A percentile compares a stretch with the other conserved stretches of the same genome.
phyloP scores from a whole-genome alignment of 2,113 vertebrate genomes.

The Osmerus eperlanus region DNA sequence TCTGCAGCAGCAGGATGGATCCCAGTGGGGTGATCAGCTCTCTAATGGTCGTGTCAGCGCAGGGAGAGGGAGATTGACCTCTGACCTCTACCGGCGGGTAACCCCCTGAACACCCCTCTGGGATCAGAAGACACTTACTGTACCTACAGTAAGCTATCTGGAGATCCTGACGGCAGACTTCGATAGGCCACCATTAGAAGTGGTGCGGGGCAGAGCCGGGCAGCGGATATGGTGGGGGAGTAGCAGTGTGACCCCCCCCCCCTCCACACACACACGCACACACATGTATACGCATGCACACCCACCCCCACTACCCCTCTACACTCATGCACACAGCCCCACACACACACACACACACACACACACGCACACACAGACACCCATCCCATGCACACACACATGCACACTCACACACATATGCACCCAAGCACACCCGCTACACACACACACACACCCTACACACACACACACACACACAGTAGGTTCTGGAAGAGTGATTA shows the following conservation, averaged over 20 bases:
- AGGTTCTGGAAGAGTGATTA: slow-evolving; percentile 59
- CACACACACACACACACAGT: slow-evolving; percentile 31
- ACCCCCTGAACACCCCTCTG: slow-evolving; percentile 54
- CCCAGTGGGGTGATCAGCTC: slow-evolving; percentile 53
- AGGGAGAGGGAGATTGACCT: slow-evolving; percentile 60
- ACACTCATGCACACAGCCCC: too few species aligned
- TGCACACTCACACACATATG: too few species aligned
- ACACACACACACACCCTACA: slow-evolving; percentile 28
- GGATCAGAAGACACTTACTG: slow-evolving; percentile 22
- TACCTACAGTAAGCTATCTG: background rate
- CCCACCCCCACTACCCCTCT: too few species aligned
- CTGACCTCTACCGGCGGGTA: slow-evolving; percentile 57
- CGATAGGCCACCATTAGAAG: too few species aligned
- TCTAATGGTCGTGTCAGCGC: slow-evolving; percentile 62
- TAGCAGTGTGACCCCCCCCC: too few species aligned
- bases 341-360: slow-evolving; percentile 10
- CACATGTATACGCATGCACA: too few species aligned
- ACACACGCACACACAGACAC: too few species aligned
- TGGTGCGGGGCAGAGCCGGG: background rate
- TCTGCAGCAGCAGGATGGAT: slow-evolving; percentile 46
- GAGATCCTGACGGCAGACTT: background rate
- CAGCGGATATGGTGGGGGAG: background rate
- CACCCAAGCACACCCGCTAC: background rate
- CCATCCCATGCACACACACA: too few species aligned
- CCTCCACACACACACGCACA: slow-evolving; percentile 29